A percentile compares a stretch with the other conserved stretches of the same genome.
These are phyloP conservation scores for Tinamus guttatus DNA, from an alignment of 2,113 vertebrate genomes.

Conservation along the genomic window DNA sequence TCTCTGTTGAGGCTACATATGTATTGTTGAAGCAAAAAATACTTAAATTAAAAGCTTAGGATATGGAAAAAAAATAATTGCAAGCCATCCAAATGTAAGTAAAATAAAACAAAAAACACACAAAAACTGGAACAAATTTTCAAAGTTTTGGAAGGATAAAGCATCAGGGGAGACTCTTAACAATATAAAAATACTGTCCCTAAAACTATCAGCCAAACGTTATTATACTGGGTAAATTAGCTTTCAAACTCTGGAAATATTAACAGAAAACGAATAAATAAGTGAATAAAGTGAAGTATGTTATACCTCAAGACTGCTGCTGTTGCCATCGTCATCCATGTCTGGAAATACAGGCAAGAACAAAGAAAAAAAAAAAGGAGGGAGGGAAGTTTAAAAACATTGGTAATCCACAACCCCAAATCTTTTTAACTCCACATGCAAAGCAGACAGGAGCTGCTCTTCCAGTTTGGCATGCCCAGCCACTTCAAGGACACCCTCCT, in stretches of 20 bases:
- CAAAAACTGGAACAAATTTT: accelerated
- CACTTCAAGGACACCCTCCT: neutral
- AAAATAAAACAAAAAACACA: neutral
- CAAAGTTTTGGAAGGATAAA: neutral
- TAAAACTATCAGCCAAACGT: accelerated
- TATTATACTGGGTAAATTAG: accelerated
- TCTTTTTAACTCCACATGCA: accelerated
- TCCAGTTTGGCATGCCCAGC: neutral
- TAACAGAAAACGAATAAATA: accelerated
- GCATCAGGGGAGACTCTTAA: neutral
- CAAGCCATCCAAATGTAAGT: neutral
- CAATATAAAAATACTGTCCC: neutral
- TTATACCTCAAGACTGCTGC: slow-evolving; percentile 53
- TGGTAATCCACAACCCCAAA: accelerated
- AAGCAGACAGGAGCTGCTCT: accelerated
- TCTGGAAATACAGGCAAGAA: neutral
- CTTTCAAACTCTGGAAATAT: neutral
- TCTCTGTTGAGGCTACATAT: neutral
- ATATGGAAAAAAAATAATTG: accelerated
- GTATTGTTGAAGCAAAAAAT: accelerated
- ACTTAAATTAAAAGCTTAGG: neutral
- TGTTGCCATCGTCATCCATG: slow-evolving; percentile 73
- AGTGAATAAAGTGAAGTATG: accelerated
- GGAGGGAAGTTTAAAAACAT: accelerated
- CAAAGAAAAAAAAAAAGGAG: neutral